A percentile compares a stretch with the other conserved stretches of the same genome.
phyloP scores from a whole-genome alignment of 1,140 invertebrate genomes.

The Diplogasteroides magnus region DNA sequence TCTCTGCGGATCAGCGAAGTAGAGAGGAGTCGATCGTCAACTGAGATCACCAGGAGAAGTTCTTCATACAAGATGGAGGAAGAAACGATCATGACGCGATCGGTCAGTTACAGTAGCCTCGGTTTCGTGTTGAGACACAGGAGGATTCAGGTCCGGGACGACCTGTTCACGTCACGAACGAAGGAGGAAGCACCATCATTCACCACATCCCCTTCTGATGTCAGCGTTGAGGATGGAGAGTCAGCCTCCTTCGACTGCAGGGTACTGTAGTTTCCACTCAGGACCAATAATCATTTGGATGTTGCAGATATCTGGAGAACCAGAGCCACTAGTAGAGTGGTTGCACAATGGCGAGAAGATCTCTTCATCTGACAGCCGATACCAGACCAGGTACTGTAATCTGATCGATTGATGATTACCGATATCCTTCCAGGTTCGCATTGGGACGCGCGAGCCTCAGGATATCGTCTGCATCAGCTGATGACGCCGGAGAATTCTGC shows the following conservation, averaged over 20 bases:
- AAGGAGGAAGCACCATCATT: slow-evolving; percentile 30
- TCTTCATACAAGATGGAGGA: background rate
- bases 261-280: slow-evolving; percentile 10
- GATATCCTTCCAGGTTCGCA: slow-evolving; percentile 11
- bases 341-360: slow-evolving; percentile 36
- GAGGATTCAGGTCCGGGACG: slow-evolving; percentile 17
- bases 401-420: background rate
- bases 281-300: slow-evolving; percentile 6
- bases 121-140: slow-evolving; percentile 5
- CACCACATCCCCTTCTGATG: slow-evolving; percentile 17
- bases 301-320: slow-evolving; percentile 23
- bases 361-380: slow-evolving; percentile 20
- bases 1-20: slow-evolving; percentile 28
- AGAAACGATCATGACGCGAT: background rate
- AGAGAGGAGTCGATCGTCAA: slow-evolving; percentile 31
- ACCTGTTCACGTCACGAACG: slow-evolving; percentile 20
- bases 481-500: slow-evolving; percentile 81
- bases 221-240: slow-evolving; percentile 23
- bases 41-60: slow-evolving; percentile 20
- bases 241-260: slow-evolving; percentile 29
- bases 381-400: background rate
- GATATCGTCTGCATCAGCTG: slow-evolving; percentile 58
- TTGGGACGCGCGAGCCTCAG: slow-evolving; percentile 19
- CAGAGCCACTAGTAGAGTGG: slow-evolving; percentile 37
- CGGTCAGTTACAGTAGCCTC: background rate